These are phyloP conservation scores for Halocaridina rubra DNA, from an alignment of 2,888 invertebrate genomes.

Conservation along the genomic window DNA sequence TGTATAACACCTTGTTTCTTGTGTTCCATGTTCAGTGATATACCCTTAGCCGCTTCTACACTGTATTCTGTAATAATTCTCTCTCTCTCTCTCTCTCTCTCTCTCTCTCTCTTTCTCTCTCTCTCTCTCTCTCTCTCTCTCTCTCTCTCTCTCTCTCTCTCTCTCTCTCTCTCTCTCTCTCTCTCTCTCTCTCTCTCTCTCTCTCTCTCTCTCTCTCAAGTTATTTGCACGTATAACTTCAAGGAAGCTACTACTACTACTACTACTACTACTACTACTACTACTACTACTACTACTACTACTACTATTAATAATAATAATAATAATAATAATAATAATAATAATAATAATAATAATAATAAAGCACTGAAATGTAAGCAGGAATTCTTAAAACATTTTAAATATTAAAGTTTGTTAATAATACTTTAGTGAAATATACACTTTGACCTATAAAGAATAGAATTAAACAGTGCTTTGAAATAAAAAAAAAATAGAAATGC, in stretches of 20 bases:
- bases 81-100: not conserved
- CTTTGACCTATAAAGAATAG: too few relatives aligned
- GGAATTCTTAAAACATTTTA: too few relatives aligned
- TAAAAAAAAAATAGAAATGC: too few relatives aligned
- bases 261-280: not conserved
- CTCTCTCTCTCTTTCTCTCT: not conserved
- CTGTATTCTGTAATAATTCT: not conserved
- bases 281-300: not conserved
- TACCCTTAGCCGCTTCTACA: not conserved
- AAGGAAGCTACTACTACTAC: not conserved
- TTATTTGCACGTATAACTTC: too few relatives aligned
- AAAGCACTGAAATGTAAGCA: too few relatives aligned
- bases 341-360: too few relatives aligned
- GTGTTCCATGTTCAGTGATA: not conserved
- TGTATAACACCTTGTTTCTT: too few relatives aligned
- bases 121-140: constrained; percentile 2
- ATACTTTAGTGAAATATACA: too few relatives aligned
- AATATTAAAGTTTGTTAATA: too few relatives aligned
- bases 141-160: not conserved
- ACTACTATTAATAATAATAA: not conserved
- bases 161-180: not conserved
- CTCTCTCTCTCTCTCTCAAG: not conserved
- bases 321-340: not conserved
- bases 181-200: not conserved
- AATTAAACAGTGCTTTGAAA: too few relatives aligned